Base-by-base conservation (phyloP, 2,888 invertebrate genomes). In the Agrilus mali region DNA sequence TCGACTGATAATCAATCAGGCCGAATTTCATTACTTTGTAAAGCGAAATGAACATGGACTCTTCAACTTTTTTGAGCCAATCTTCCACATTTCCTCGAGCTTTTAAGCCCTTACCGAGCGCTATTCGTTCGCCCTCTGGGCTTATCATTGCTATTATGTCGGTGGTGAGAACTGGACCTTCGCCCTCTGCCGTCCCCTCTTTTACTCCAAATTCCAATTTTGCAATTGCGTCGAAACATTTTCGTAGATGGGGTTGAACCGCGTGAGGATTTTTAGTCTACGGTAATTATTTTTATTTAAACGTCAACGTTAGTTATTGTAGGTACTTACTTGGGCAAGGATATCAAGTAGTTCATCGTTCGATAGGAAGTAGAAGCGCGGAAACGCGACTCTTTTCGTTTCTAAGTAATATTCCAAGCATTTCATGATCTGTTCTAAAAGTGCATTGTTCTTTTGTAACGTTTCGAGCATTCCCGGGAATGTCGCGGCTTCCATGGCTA, bases 11-110 rank as follows among this genome's bases (percentile, higher is more conserved):
- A 58, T 89, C 86, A 38, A 65, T 70, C 20, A 89, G 74, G 0
- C 86, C 80, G 12, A 63, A 63, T 59, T 87, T 86, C 82, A 88
- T 86, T 46, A 78, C 75, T 47, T 77, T 76, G 51, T 81, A 80
- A 6, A 90, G 72, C 1, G 87, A 82, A 0, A 76, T 66, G 53
- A 90, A 86, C 92, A 93, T 93, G 0, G 84, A 81, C 41, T 88
- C 85, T 60, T 93, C 93, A 2, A 93, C 92, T 67, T 88, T 90
- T 2, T 86, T 80, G 7, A 93, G 67, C 92, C 92, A 93, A 57
- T 90, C 87, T 65, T 92, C 93, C 0, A 92, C 90, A 56, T 90
- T 89, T 0, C 92, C 92, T 42, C 90, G 73, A 0, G 87, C 88
- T 66, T 88, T 90, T 7, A 82, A 70, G 17, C 81, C 92, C 79